Evolutionary conservation across 2,797 vertebrate species (phyloP).

Genomic region (Pangasius krempfi): DNA sequence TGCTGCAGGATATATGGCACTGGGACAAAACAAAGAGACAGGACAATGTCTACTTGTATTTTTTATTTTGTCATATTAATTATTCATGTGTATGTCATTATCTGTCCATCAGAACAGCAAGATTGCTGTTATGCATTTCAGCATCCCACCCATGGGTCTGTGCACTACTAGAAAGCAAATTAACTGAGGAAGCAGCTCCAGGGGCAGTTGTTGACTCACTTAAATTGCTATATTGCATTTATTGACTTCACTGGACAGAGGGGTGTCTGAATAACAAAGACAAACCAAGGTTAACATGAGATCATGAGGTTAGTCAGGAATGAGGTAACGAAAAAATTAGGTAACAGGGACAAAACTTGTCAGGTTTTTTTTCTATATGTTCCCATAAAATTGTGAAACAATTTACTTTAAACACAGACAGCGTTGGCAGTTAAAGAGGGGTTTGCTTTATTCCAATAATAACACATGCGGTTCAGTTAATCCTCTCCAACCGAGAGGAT

Average conservation of each 20-base stretch:
- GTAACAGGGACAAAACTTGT: neutral
- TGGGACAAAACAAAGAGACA: neutral
- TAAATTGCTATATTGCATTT: neutral
- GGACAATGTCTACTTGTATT: neutral
- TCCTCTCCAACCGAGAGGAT: conserved; percentile 38
- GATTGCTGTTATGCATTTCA: neutral
- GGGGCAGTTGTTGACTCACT: conserved; percentile 17
- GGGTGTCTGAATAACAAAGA: conserved; percentile 20
- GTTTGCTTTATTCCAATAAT: conserved; percentile 22
- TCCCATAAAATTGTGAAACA: conserved; percentile 6
- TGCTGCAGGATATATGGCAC: conserved; percentile 32
- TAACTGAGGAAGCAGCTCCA: neutral
- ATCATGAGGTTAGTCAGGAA: neutral
- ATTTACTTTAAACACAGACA: neutral
- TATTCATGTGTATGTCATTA: conserved; percentile 24
- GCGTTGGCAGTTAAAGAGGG: neutral
- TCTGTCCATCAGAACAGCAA: neutral
- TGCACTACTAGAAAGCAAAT: conserved; percentile 15
- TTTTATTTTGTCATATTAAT: conserved; percentile 8
- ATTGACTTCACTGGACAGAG: neutral
- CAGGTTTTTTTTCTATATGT: neutral
- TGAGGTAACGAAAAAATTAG: neutral
- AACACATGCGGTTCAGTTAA: conserved; percentile 38
- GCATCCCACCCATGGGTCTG: neutral
- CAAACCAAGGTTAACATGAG: neutral